Conservation (phyloP, 2,888 invertebrate genomes). For the Phaedon cochleariae region DNA sequence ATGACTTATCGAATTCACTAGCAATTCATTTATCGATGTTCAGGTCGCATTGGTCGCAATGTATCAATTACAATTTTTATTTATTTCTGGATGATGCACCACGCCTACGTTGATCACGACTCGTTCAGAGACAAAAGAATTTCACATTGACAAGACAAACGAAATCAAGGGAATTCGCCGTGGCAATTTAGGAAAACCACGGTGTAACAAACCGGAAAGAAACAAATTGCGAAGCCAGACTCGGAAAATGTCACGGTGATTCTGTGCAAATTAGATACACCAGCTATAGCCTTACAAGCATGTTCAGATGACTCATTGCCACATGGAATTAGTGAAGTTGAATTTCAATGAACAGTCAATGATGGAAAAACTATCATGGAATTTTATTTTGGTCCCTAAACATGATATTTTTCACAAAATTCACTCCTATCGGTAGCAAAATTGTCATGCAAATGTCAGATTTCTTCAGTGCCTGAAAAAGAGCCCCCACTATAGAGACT, state of each 20-base stretch:
- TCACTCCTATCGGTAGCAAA: too few relatives aligned
- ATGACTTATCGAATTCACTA: too few relatives aligned
- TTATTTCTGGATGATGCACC: background rate
- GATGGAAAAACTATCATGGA: background rate
- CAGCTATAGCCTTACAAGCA: background rate
- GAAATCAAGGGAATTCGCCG: slow-evolving; percentile 16
- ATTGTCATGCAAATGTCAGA: too few relatives aligned
- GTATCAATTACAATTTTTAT: too few relatives aligned
- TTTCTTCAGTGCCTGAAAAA: too few relatives aligned
- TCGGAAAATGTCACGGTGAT: slow-evolving; percentile 19
- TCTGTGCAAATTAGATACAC: slow-evolving; percentile 24
- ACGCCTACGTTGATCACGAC: background rate
- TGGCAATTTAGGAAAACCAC: slow-evolving; percentile 17
- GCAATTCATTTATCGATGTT: too few relatives aligned
- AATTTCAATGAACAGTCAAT: background rate
- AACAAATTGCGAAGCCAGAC: slow-evolving; percentile 17
- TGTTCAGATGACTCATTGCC: slow-evolving; percentile 2
- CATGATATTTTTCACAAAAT: too few relatives aligned
- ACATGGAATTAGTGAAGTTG: background rate
- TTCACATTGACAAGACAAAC: slow-evolving; percentile 10
- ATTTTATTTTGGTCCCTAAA: too few relatives aligned
- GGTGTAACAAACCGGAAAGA: slow-evolving; percentile 20
- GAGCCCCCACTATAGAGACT: too few relatives aligned
- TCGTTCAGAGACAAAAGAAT: slow-evolving; percentile 7
- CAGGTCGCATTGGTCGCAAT: too few relatives aligned